Base-by-base conservation (phyloP, 1,140 invertebrate genomes). In the Cecropterus lyciades region DNA sequence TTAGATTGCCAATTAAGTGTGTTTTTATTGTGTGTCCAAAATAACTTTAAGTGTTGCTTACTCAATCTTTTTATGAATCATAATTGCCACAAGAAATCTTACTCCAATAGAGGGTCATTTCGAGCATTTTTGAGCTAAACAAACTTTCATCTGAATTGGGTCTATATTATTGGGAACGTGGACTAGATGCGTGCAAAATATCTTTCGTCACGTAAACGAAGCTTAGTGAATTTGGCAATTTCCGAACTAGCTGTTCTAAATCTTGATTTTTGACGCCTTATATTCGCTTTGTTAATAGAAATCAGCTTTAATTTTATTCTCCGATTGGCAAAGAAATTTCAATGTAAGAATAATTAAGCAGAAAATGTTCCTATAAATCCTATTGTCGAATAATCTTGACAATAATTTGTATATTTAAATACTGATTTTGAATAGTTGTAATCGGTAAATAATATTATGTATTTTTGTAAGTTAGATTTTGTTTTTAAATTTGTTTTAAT, bases 121-220 rank as follows among this genome's bases (percentile, higher is more conserved):
- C 1, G 20, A 20, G 20, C 20, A 20, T 5, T 20, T 20, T 20
- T 20, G 20, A 20, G 20, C 20, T 2, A 20, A 20, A 20, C 20
- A 20, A 20, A 20, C 20, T n/a, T 11, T 11, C 11, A 37, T 37
- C 9, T 11, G 1, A 37, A 11, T 37, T n/a, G 9, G 2, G 33
- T 37, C 33, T 37, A 37, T 37, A 7, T 43, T 43, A 43, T 43
- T 14, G 40, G 13, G 40, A 43, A 43, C 40, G 6, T 43, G 40
- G 6, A 43, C 40, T 43, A 43, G 40, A 43, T 43, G 40, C 40
- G 40, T 43, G 40, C n/a, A 14, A 43, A 43, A 43, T 43, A 43
- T 14, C 40, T 43, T 43, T 43, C 40, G 40, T 14, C 40, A 43
- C 40, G 40, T 43, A 43, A 43, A 43, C 40, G 13, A 43, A 43